Evolutionary conservation across 2,888 invertebrate genomes (phyloP), one percentile per base, ranked within the genome.

Genomic region (Hartigia nigra): DNA sequence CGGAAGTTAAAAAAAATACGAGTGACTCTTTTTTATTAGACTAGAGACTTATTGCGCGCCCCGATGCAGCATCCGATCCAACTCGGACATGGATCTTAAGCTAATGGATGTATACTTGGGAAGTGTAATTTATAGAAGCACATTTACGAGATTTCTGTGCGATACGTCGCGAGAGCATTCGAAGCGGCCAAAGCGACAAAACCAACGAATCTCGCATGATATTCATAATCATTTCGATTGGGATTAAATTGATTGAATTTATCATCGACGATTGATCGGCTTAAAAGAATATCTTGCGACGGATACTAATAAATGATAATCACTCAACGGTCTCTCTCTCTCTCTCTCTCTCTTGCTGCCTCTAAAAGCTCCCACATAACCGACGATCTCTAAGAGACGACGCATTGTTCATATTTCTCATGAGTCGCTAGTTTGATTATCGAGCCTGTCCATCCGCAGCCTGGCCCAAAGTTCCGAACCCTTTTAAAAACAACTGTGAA

Each of bases 161-260:
- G 72, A 31, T 72, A 34, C 72, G 72, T 23, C 12, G 72, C 31
- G 12, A 12, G 72, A 72, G 39, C 72, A n/a, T 31, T 36, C 23
- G 12, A 4, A 74, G 76, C 74, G 78, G 76, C 78, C 36, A n/a
- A 11, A 74, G 78, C 76, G 72, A 76, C 69, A 74, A 79, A 76
- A 79, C 23, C 23, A 55, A 55, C 23, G 23, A 55, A 55, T 23
- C 14, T 55, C 9, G 9, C 55, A 1, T 55, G 55, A 23, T 23
- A 23, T 55, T 74, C 74, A 79, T 79, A 74, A 69, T 76, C 74
- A 76, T 76, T 76, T 76, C 39, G n/a, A 76, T 76, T 34, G 23
- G 12, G 69, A 39, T 76, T 32, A 32, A 76, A 55, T 69, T 69
- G 36, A 78, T 78, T 75, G 36, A 70, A 78, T 78, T 75, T 75